phyloP scores from a whole-genome alignment of 1,140 invertebrate species.

The Listronotus bonariensis region DNA sequence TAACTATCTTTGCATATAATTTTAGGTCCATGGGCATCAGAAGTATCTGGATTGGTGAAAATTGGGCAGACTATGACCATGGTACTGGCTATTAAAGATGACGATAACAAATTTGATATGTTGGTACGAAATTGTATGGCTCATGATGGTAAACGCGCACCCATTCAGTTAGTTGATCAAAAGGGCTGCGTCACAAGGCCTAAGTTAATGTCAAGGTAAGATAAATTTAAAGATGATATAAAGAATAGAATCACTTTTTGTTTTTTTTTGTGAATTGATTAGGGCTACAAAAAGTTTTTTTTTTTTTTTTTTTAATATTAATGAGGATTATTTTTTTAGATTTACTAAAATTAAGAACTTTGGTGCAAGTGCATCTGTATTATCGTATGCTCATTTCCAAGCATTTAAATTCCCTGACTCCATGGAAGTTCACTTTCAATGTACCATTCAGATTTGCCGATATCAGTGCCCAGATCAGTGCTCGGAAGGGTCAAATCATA shows the following conservation, averaged over 20 bases:
- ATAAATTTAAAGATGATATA: neutral
- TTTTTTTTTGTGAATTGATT: too few species aligned
- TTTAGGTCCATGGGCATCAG: slow-evolving; percentile 88
- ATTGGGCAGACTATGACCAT: slow-evolving; percentile 97
- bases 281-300: neutral
- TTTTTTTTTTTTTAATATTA: slow-evolving; percentile 1
- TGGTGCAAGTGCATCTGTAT: slow-evolving; percentile 86
- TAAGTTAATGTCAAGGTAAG: slow-evolving; percentile 80
- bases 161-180: slow-evolving; percentile 93
- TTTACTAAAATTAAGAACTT: slow-evolving; percentile 97
- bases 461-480: slow-evolving; percentile 92
- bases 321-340: slow-evolving; percentile 48
- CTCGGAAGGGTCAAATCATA: slow-evolving; percentile 59
- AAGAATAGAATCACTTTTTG: too few species aligned
- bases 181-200: slow-evolving; percentile 89
- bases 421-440: slow-evolving; percentile 96
- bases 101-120: slow-evolving; percentile 96
- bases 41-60: slow-evolving; percentile 92
- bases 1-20: neutral
- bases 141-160: slow-evolving; percentile 90
- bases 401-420: slow-evolving; percentile 96
- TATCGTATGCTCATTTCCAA: slow-evolving; percentile 92
- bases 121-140: slow-evolving; percentile 92
- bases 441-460: slow-evolving; percentile 92
- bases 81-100: slow-evolving; percentile 94